Conservation (phyloP, 1,140 invertebrate genomes). For the Marisa cornuarietis region DNA sequence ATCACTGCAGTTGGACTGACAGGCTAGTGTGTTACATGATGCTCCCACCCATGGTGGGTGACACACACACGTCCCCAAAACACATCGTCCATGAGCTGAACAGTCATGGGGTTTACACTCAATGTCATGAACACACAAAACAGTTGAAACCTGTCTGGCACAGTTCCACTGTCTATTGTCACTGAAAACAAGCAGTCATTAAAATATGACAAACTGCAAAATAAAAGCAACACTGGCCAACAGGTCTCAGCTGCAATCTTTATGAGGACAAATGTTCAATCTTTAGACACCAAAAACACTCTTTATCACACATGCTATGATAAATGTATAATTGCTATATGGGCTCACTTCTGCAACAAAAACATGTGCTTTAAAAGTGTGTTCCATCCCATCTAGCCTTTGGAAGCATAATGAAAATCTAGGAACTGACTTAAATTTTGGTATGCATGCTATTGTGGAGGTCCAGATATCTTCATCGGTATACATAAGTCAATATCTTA, state of each 20-base stretch:
- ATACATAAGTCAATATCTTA: neutral
- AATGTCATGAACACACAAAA: constrained; percentile 63
- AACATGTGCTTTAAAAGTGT: no score
- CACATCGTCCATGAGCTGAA: constrained; percentile 56
- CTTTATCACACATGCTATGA: no score
- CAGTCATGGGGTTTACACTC: constrained; percentile 56
- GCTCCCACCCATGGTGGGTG: constrained; percentile 54
- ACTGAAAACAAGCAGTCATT: constrained; percentile 34
- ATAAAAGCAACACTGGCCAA: no score
- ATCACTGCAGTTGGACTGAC: constrained; percentile 49
- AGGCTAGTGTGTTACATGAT: constrained; percentile 56
- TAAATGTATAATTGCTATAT: no score
- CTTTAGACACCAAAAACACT: no score
- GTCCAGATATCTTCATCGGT: neutral
- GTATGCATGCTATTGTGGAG: no score
- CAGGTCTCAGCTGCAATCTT: no score
- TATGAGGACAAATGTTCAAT: no score
- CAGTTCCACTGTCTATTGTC: constrained; percentile 54
- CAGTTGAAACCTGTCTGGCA: constrained; percentile 61
- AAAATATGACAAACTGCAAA: neutral
- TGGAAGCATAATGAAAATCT: no score
- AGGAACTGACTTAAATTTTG: no score
- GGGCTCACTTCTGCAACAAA: no score
- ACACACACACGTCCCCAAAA: constrained; percentile 57
- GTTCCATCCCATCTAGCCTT: no score